Base-by-base conservation (phyloP, 1,140 invertebrate genomes). In the Drosophila takahashii region DNA sequence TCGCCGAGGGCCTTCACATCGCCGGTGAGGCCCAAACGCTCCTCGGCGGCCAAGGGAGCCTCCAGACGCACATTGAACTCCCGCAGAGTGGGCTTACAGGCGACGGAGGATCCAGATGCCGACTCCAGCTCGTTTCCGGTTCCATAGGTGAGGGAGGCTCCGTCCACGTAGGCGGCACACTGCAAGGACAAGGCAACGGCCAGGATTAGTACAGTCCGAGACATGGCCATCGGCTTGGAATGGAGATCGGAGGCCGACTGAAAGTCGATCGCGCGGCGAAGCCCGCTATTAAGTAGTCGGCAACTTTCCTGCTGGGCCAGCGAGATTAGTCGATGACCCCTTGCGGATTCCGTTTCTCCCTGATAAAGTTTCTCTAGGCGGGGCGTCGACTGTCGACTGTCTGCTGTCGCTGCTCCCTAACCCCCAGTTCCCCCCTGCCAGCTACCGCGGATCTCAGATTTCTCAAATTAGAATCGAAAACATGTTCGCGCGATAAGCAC, bases 1-100 rank as follows among this genome's bases (percentile, higher is more conserved):
- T 79, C 84, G 26, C 93, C 93, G 37, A 93, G 62, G 15, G 93
- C 92, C 15, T 90, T 84, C 5, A 86, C 75, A 64, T 92, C 90
- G 9, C 93, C 93, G 0, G 92, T 91, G 3, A 93, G 76, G 7
- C 92, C 93, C 15, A 93, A 84, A 4, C 79, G 85, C 76, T 93
- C 93, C 22, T 92, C 92, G 5, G 80, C 69, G 26, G 56, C 79
- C 47, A 92, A 39, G 0, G 90, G 61, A 9, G 45, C 10, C 37
- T 79, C 53, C 41, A 92, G 39, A 6, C 77, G 72, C 6, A 92
- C 78, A 42, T 76, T 83, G 39, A 92, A 92, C 41, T 84, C 52
- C 26, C 85, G 51, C 42, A 79, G 36, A 0, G 67, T 79, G 13
- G 87, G 84, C 59, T 73, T 77, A 56, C 90, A 91, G 42, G 15